phyloP scores from a whole-genome alignment of 1,140 invertebrate species.

The Pollicipes pollicipes region DNA sequence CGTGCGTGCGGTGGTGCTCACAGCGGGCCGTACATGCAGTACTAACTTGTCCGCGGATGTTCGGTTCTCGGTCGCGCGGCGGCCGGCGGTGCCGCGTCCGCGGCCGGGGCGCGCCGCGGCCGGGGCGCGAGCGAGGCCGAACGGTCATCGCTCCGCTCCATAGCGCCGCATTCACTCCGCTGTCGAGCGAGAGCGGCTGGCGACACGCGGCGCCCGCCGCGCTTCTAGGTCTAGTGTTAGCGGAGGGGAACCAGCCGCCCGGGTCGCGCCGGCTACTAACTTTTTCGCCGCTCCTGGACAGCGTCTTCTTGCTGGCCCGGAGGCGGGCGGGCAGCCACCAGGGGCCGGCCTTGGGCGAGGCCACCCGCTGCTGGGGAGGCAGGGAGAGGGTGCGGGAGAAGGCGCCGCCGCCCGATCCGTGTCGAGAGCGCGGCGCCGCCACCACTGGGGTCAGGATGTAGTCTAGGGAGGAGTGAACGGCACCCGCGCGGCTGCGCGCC shows the following conservation, averaged over 20 bases:
- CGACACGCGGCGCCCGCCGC: no score
- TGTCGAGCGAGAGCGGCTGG: not conserved
- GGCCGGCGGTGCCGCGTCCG: no score
- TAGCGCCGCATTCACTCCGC: not conserved
- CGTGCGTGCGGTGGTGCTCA: not conserved
- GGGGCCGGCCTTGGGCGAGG: not conserved
- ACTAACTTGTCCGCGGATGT: not conserved
- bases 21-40: not conserved
- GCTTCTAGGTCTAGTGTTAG: not conserved
- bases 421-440: not conserved
- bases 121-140: no score
- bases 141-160: not conserved
- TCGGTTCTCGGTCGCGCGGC: no score
- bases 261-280: slow-evolving; percentile 1
- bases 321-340: not conserved
- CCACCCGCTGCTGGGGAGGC: not conserved
- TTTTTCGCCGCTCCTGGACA: not conserved
- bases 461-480: not conserved
- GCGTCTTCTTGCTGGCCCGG: not conserved
- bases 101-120: no score
- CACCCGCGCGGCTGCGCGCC: no score
- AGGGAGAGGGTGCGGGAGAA: not conserved
- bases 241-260: no score
- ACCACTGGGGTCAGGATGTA: not conserved
- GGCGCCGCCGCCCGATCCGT: not conserved